Conservation (phyloP, 2,797 vertebrate species). For the Delichon dasypus region DNA sequence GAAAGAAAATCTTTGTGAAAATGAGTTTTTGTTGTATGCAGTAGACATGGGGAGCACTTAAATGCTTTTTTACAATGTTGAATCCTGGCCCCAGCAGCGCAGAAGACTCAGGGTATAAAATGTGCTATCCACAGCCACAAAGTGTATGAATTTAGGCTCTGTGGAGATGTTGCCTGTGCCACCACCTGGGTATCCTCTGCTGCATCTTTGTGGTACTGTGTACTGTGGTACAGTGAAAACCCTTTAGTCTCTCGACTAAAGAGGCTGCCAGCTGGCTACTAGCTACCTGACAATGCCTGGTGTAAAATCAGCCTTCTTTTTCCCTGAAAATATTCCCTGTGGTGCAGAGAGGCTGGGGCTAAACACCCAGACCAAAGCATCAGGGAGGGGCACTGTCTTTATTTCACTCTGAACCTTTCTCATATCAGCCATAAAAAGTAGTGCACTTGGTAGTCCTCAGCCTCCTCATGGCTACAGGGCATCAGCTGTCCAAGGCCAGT, state of each 20-base stretch:
- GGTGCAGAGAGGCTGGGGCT: not conserved
- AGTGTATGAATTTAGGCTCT: not conserved
- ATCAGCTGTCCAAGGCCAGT: not conserved
- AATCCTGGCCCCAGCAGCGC: not conserved
- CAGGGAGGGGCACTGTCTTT: too few species aligned
- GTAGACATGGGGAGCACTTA: not conserved
- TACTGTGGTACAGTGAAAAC: not conserved
- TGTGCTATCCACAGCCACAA: not conserved
- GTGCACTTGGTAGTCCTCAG: not conserved
- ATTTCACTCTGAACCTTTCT: not conserved
- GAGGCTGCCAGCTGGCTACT: not conserved
- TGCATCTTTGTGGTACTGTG: not conserved
- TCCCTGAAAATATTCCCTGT: not conserved
- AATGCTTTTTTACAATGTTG: not conserved
- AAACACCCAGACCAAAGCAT: not conserved
- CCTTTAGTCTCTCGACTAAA: not conserved
- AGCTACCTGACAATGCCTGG: not conserved
- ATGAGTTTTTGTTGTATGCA: not conserved
- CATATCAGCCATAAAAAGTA: not conserved
- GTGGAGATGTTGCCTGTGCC: not conserved
- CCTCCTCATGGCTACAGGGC: not conserved
- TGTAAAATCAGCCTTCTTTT: not conserved
- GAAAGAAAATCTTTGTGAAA: constrained; percentile 17
- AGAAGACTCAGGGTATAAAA: not conserved
- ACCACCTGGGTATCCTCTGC: not conserved